Evolutionary conservation across 2,113 vertebrate species (phyloP).

Genomic region (Phylloscopus trochiloides): DNA sequence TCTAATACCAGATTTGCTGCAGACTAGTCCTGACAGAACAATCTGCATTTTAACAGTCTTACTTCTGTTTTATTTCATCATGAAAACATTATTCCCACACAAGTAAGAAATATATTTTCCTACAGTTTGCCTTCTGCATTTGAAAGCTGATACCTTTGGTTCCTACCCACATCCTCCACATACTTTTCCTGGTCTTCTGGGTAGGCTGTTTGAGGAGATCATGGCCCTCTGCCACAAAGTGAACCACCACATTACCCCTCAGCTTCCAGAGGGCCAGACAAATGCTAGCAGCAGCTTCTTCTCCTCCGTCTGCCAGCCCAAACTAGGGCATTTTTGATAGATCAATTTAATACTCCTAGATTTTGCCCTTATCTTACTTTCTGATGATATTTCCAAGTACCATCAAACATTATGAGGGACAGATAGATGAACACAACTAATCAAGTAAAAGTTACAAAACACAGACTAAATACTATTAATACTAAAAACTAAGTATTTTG

Average conservation of each 20-base stretch:
- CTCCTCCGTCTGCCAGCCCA: neutral
- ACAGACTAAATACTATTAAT: neutral
- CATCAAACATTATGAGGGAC: neutral
- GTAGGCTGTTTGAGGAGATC: neutral
- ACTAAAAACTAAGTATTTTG: neutral
- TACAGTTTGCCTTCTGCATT: neutral
- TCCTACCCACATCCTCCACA: neutral
- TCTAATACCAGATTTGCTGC: neutral
- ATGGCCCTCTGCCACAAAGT: fast-evolving
- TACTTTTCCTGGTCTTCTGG: neutral
- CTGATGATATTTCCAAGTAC: neutral
- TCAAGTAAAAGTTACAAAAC: neutral
- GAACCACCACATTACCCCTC: fast-evolving
- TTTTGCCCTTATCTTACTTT: neutral
- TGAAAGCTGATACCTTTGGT: neutral
- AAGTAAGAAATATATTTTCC: neutral
- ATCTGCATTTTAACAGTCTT: neutral
- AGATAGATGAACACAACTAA: neutral
- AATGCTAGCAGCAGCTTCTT: neutral
- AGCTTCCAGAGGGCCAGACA: neutral
- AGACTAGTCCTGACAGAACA: neutral
- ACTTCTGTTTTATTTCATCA: neutral
- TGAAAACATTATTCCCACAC: neutral
- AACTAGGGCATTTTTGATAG: neutral
- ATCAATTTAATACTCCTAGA: neutral